phyloP scores from a whole-genome alignment of 2,113 vertebrate species.

The Macrotis lagotis region DNA sequence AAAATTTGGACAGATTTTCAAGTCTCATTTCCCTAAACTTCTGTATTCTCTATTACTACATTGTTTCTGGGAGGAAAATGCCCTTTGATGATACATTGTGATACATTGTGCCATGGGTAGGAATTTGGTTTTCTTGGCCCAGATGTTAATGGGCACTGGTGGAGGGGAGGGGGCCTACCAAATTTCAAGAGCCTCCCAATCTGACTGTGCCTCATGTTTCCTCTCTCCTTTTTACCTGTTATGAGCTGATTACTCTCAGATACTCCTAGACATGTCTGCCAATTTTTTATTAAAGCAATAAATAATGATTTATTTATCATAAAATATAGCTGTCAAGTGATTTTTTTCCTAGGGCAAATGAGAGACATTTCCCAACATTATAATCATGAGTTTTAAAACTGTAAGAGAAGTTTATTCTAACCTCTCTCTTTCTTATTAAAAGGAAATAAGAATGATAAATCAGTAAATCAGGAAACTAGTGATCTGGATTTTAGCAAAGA shows the following conservation, averaged over 20 bases:
- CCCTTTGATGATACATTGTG: not conserved
- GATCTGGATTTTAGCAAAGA: not conserved
- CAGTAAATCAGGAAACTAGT: not conserved
- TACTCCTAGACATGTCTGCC: not conserved
- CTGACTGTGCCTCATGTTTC: not conserved
- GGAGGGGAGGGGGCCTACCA: not conserved
- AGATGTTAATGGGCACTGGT: not conserved
- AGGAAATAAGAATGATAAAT: not conserved
- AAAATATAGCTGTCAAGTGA: conserved; percentile 49
- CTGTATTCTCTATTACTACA: not conserved
- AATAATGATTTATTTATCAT: conserved; percentile 23
- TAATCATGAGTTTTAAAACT: not conserved
- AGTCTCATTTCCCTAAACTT: not conserved
- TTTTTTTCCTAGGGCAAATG: conserved; percentile 34
- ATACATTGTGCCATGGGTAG: not conserved
- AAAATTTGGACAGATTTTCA: not conserved
- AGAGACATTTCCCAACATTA: conserved; percentile 12
- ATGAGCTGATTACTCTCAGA: not conserved
- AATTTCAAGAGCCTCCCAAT: not conserved
- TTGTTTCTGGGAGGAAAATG: not conserved
- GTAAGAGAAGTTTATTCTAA: not conserved
- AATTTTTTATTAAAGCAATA: conserved; percentile 34
- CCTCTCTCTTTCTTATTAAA: not conserved
- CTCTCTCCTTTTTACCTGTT: conserved; percentile 6
- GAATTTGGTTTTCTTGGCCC: not conserved